Evolutionary conservation across 2,113 vertebrate genomes (phyloP), one percentile per base, ranked within the genome.

Genomic region (Gavia stellata): DNA sequence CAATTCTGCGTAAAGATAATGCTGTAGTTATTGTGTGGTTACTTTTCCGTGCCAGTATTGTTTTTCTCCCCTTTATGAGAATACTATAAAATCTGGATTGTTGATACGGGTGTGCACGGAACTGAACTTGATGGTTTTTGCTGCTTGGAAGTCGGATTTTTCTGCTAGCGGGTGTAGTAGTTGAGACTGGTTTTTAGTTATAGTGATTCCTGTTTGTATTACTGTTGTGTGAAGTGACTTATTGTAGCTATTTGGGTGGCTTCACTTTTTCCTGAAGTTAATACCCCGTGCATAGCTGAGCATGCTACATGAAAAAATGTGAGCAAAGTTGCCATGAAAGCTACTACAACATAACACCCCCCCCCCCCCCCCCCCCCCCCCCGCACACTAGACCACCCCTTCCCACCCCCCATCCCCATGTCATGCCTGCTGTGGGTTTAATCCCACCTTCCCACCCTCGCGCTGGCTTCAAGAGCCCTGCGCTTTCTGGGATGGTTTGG

Each of bases 401-500:
- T 47, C n/a, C 40, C 25, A 17, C 44, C 9, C 10, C 24, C n/a
- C 13, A 4, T 8, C 47, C 50, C 31, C 19, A 13, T 55, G 38
- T 13, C 14, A 8, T 16, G 34, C n/a, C 24, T 25, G 6, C 12
- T 8, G 4, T 4, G 45, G 17, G 13, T 47, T 40, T 52, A 52
- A 33, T 71, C 25, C 26, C 7, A 9, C 12, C 24, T 55, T 25
- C 17, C 34, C 3, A 29, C 3, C 12, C 24, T 13, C 8, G 21
- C 6, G 6, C 14, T 26, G 17, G 10, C 16, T 13, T 21, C 1
- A 0, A 28, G n/a, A 63, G 53, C 85, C 38, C 19, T 90, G 31
- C 18, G 10, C 58, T 90, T 96, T 47, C 59, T 26, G 17, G 55
- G 44, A 66, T 10, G 68, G 92, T 88, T 66, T 96, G 78, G 47